Conservation (phyloP, 23 tunicate genomes). For the Diplosoma virens region DNA sequence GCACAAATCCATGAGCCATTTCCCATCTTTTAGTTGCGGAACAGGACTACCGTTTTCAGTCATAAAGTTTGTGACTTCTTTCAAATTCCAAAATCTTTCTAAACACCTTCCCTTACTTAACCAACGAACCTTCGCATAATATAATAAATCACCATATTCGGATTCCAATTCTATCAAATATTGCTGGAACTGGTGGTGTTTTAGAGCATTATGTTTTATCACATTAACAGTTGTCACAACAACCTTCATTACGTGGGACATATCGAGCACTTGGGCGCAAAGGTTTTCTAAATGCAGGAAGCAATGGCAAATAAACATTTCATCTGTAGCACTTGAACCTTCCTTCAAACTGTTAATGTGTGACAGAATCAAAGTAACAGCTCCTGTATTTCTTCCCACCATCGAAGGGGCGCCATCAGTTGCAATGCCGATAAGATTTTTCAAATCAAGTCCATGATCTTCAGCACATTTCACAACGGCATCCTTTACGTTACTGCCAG, state of each 20-base stretch:
- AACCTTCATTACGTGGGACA: constrained; percentile 13
- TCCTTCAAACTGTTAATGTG: background rate
- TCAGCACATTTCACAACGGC: constrained; percentile 10
- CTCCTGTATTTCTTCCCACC: constrained; percentile 30
- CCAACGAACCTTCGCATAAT: constrained; percentile 10
- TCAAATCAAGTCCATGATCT: constrained; percentile 12
- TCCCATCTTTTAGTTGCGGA: background rate
- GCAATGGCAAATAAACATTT: constrained; percentile 41
- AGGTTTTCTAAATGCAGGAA: constrained; percentile 24
- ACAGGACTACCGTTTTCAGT: background rate
- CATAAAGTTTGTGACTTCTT: background rate
- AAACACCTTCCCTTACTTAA: constrained; percentile 1
- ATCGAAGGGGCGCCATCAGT: constrained; percentile 43
- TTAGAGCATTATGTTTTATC: constrained; percentile 10
- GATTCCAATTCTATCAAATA: constrained; percentile 3
- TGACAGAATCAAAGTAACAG: constrained; percentile 43
- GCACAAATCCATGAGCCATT: constrained; percentile 4
- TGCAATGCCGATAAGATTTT: constrained; percentile 31
- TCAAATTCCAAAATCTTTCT: constrained; percentile 18
- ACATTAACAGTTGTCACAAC: background rate
- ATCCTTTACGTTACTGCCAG: background rate
- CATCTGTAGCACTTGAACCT: constrained; percentile 1
- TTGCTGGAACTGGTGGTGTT: constrained; percentile 15
- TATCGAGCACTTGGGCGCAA: constrained; percentile 11
- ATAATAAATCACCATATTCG: background rate